Conservation (phyloP, 2,888 invertebrate species). For the Watsonalla binaria region DNA sequence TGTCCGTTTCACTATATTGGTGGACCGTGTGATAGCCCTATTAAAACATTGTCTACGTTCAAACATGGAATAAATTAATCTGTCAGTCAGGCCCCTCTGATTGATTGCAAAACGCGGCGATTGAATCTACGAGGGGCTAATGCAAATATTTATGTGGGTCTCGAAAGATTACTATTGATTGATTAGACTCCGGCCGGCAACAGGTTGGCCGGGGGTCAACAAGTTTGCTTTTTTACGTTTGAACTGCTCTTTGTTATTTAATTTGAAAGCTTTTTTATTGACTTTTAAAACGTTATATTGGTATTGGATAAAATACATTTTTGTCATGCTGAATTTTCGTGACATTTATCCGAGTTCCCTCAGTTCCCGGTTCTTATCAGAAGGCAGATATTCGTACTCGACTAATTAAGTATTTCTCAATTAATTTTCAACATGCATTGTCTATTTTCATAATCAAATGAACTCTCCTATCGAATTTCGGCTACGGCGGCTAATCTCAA, state of each 20-base stretch:
- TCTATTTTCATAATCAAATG: no score
- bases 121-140: constrained; percentile 15
- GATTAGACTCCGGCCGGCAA: constrained; percentile 24
- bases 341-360: no score
- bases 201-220: constrained; percentile 16
- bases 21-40: neutral
- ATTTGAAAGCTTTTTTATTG: no score
- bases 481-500: no score
- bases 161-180: constrained; percentile 29
- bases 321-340: no score
- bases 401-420: no score
- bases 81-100: constrained; percentile 25
- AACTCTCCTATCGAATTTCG: no score
- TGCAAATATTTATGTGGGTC: constrained; percentile 24
- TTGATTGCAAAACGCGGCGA: constrained; percentile 28
- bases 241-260: neutral
- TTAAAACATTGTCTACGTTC: neutral
- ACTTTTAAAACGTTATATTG: no score
- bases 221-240: neutral
- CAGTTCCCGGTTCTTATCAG: no score
- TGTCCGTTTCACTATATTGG: neutral
- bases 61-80: constrained; percentile 22
- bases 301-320: no score
- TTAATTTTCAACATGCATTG: no score
- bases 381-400: no score